Base-by-base conservation (phyloP, 2,113 vertebrate species). In the Cranoglanis bouderius region DNA sequence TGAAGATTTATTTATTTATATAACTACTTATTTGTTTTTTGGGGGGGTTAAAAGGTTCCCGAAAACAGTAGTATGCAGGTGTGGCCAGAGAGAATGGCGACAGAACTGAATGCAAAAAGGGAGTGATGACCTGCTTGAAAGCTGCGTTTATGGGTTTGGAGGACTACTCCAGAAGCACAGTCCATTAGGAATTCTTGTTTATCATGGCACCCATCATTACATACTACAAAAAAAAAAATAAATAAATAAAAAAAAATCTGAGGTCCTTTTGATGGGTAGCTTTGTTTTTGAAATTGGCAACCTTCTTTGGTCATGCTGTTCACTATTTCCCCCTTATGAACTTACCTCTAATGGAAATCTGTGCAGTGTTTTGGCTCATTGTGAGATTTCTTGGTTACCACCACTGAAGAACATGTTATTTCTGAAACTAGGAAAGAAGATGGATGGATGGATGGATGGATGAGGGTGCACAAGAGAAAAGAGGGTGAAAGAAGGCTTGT, bases 131-230 rank as follows among this genome's bases (percentile, higher is more conserved):
- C 40, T 51, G 85, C 74, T 86, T 59, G 53, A 82, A 46, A 81
- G 35, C 21, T 43, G 40, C 70, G 59, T 77, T 84, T 88, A 86
- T 86, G 67, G 32, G 84, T 88, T 89, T 77, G 78, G 38, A 89
- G 63, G 82, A 38, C 70, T 32, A 65, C 82, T 89, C 21, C 57
- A 80, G 51, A 89, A 86, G 21, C 40, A 40, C 18, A 26, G 61
- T 90, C 80, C 90, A 90, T 90, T 88, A 88, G 24, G 80, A 70
- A 38, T 46, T 57, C 40, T 77, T 84, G 84, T 88, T 90, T 78
- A 86, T 78, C 84, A 70, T 67, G 81, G 38, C 21, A 59, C 40
- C 65, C 53, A 49, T 84, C 12, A 88, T 84, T 88, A 38, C 61
- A 46, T 57, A 7, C 35, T 78, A 49, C 24, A 21, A 16, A 24